phyloP scores from a whole-genome alignment of 2,888 invertebrate species.

The Scaptomyza reducta region DNA sequence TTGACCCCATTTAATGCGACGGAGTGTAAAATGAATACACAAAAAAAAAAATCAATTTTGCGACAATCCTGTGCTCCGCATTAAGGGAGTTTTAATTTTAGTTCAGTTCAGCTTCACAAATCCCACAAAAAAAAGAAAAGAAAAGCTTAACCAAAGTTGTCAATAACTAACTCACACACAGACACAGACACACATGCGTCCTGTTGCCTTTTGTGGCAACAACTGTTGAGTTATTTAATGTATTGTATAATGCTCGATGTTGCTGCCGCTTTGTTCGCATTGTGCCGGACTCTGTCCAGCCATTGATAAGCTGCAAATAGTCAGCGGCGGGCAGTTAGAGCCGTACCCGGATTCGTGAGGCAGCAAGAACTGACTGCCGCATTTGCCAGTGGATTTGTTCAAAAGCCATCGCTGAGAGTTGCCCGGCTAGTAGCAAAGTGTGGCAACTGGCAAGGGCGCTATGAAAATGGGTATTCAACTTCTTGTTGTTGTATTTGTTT shows the following conservation, averaged over 20 bases:
- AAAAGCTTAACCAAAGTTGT: constrained; percentile 32
- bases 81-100: constrained; percentile 44
- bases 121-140: constrained; percentile 16
- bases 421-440: not conserved
- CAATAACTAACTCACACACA: constrained; percentile 55
- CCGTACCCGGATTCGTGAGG: not conserved
- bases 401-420: constrained; percentile 23
- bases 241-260: constrained; percentile 34
- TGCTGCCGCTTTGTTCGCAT: constrained; percentile 1
- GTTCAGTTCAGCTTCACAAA: constrained; percentile 26
- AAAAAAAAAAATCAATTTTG: constrained; percentile 47
- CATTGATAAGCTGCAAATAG: constrained; percentile 68
- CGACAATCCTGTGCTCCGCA: constrained; percentile 35
- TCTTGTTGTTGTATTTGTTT: constrained; percentile 6
- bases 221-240: constrained; percentile 67
- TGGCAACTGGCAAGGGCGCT: constrained; percentile 2
- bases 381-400: constrained; percentile 61
- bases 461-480: not conserved
- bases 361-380: constrained; percentile 17
- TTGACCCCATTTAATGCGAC: constrained; percentile 10
- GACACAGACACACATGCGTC: constrained; percentile 12
- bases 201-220: constrained; percentile 48
- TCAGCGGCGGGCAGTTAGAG: constrained; percentile 15
- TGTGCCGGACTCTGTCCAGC: constrained; percentile 29
- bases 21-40: constrained; percentile 25